Evolutionary conservation across 2,113 vertebrate genomes (phyloP).

Genomic region (Percina caprodes): DNA sequence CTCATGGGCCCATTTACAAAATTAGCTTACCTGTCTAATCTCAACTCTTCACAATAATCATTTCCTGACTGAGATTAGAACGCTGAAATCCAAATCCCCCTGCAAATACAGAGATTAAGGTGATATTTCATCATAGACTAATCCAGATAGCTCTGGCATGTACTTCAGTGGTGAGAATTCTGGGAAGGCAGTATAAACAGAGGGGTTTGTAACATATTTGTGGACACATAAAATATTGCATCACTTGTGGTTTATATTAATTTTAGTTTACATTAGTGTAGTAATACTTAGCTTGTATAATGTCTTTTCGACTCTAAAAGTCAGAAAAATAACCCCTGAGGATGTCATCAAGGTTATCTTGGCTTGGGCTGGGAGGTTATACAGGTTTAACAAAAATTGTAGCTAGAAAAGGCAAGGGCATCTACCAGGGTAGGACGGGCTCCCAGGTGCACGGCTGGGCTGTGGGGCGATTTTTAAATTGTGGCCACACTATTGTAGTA

Average conservation of each 20-base stretch:
- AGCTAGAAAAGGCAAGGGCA: not conserved
- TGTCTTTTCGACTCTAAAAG: not conserved
- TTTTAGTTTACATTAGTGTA: constrained; percentile 4
- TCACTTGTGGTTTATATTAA: not conserved
- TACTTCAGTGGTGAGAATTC: constrained; percentile 44
- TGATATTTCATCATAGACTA: constrained; percentile 66
- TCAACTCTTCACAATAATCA: constrained; percentile 50
- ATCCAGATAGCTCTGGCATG: constrained; percentile 52
- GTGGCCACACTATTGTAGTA: no score
- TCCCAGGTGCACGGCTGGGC: not conserved
- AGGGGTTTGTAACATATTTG: constrained; percentile 8
- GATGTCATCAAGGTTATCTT: not conserved
- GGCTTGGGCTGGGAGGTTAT: not conserved
- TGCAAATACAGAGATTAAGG: constrained; percentile 60
- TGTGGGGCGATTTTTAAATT: no score
- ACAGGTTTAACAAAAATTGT: not conserved
- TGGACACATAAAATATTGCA: constrained; percentile 11
- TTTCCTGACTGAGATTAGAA: constrained; percentile 60
- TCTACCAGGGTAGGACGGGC: not conserved
- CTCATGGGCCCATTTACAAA: constrained; percentile 53
- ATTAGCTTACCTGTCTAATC: constrained; percentile 63
- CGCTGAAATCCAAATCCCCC: constrained; percentile 50
- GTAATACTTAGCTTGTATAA: not conserved
- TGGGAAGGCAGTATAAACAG: constrained; percentile 35
- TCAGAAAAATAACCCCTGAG: not conserved